Evolutionary conservation across 64 coral and sea anemone species (phyloP).

Genomic region (Montipora cactus): DNA sequence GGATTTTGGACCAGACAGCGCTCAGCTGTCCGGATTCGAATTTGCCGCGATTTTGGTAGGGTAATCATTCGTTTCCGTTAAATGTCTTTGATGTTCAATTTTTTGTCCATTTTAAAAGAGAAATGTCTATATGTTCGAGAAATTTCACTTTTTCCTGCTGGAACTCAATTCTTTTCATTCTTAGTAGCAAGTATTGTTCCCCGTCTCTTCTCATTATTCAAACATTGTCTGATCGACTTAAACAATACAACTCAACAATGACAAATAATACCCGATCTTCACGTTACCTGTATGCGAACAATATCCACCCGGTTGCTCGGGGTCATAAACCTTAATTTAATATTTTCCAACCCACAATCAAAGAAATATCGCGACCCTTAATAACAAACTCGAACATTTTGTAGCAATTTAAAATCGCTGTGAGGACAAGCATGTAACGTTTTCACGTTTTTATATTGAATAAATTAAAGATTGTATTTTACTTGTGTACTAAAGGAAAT

Average conservation of each 20-base stretch:
- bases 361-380: no score
- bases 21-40: slow-evolving; percentile 42
- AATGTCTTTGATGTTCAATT: background rate
- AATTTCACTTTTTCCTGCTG: background rate
- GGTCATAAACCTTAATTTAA: background rate
- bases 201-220: background rate
- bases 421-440: no score
- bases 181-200: background rate
- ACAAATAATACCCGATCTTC: background rate
- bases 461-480: no score
- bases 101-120: background rate
- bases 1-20: slow-evolving; percentile 46
- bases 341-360: no score
- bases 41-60: slow-evolving; percentile 61
- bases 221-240: background rate
- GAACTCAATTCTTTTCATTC: background rate
- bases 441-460: no score
- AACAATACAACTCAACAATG: background rate
- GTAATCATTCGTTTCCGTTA: background rate
- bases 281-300: background rate
- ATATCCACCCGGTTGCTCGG: background rate
- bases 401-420: no score
- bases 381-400: no score
- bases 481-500: no score
- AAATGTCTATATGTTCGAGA: background rate